Evolutionary conservation across 2,888 invertebrate species (phyloP).

Genomic region (Lampropteryx suffumata): DNA sequence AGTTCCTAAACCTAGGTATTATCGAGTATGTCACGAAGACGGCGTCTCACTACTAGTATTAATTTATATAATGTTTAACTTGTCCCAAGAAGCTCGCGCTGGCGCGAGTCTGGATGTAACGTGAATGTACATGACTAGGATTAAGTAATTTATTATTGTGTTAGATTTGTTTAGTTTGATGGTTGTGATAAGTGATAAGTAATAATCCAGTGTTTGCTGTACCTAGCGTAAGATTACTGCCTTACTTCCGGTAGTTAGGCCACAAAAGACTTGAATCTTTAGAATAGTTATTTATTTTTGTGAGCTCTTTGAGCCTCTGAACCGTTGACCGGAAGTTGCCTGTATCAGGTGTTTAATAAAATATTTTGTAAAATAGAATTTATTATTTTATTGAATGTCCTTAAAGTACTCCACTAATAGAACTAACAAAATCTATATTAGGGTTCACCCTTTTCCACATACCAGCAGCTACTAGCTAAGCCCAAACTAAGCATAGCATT

Average conservation of each 20-base stretch:
- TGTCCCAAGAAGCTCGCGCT: conserved; percentile 14
- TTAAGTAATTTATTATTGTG: conserved; percentile 1
- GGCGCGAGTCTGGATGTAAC: conserved; percentile 16
- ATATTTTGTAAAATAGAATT: conserved; percentile 2
- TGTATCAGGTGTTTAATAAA: conserved; percentile 32
- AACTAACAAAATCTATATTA: no score
- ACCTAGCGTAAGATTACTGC: conserved; percentile 22
- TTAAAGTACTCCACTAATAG: no score
- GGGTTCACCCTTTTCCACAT: no score
- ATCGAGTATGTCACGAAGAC: neutral
- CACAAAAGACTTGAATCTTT: conserved; percentile 24
- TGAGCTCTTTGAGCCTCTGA: conserved; percentile 11
- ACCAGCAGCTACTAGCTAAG: no score
- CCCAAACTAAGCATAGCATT: no score
- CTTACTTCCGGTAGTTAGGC: conserved; percentile 16
- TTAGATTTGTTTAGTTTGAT: neutral
- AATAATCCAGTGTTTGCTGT: conserved; percentile 16
- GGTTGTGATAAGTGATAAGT: conserved; percentile 21
- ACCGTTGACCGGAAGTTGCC: conserved; percentile 25
- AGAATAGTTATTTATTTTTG: conserved; percentile 13
- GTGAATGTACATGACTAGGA: neutral
- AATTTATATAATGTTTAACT: conserved; percentile 24
- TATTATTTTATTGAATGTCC: no score
- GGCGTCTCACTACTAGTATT: conserved; percentile 15
- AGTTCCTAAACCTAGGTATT: conserved; percentile 26